A percentile compares a stretch with the other conserved stretches of the same genome.
Conservation (phyloP, 1,140 invertebrate species). For the Ips nitidus region DNA sequence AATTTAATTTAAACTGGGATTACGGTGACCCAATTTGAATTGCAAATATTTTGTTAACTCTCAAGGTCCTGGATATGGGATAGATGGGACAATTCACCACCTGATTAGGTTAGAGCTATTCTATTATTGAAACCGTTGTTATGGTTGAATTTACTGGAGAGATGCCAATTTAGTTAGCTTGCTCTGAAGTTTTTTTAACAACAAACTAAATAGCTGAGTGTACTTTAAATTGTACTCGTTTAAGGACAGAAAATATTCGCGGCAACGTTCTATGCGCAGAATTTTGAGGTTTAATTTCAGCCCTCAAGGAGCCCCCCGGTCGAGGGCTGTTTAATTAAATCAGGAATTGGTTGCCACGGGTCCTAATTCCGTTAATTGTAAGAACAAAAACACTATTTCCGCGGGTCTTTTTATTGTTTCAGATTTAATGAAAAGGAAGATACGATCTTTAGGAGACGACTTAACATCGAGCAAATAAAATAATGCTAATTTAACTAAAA, state of each 20-base stretch:
- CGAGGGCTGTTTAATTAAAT: conserved; percentile 14
- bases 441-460: conserved; percentile 4
- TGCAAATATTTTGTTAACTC: conserved; percentile 15
- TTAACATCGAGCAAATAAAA: conserved; percentile 2
- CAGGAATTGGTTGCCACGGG: conserved; percentile 10
- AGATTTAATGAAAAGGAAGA: conserved; percentile 11
- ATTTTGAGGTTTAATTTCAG: conserved; percentile 13
- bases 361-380: conserved; percentile 12
- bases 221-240: conserved; percentile 4
- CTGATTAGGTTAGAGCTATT: conserved; percentile 3
- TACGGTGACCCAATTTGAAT: conserved; percentile 9
- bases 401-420: conserved; percentile 9
- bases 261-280: background rate
- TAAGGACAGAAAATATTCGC: conserved; percentile 6
- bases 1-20: conserved; percentile 9
- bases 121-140: conserved; percentile 4
- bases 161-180: too few relatives aligned
- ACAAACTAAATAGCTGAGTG: too few relatives aligned
- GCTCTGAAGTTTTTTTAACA: too few relatives aligned
- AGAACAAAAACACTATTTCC: conserved; percentile 12
- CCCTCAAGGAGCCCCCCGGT: conserved; percentile 1
- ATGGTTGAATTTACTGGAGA: background rate
- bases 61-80: background rate
- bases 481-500: conserved; percentile 10
- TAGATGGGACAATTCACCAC: background rate